Conservation (phyloP, 1,140 invertebrate genomes). For the Pseudomyrmex sp. region DNA sequence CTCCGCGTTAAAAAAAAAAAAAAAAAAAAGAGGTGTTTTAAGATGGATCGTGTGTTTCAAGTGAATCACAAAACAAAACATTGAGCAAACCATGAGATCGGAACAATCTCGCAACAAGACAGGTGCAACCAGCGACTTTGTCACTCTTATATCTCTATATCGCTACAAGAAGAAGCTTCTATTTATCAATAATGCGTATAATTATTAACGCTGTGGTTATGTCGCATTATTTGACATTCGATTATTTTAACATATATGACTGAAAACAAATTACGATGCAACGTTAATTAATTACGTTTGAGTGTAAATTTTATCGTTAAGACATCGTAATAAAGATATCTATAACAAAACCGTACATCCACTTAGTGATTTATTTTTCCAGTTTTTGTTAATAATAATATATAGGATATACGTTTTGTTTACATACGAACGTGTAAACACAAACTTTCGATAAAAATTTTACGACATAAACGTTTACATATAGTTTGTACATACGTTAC, state of each 20-base stretch:
- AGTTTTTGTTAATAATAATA: background rate
- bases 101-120: conserved; percentile 38
- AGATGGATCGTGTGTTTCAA: conserved; percentile 36
- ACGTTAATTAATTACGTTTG: conserved; percentile 29
- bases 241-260: conserved; percentile 57
- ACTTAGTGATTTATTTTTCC: conserved; percentile 61
- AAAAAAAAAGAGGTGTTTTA: background rate
- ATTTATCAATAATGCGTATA: conserved; percentile 58
- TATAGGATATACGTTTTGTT: background rate
- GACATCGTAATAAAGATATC: conserved; percentile 65
- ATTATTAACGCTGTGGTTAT: conserved; percentile 64
- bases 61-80: conserved; percentile 15
- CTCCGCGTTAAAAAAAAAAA: conserved; percentile 66
- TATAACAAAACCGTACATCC: conserved; percentile 52
- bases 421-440: background rate
- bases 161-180: conserved; percentile 64
- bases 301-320: conserved; percentile 66
- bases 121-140: conserved; percentile 57
- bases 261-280: conserved; percentile 35
- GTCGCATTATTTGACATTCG: conserved; percentile 63
- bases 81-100: conserved; percentile 52
- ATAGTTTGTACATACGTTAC: background rate
- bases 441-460: background rate
- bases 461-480: background rate
- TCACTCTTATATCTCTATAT: conserved; percentile 58